Conservation (phyloP, 2,888 invertebrate genomes). For the Limenitis camilla region DNA sequence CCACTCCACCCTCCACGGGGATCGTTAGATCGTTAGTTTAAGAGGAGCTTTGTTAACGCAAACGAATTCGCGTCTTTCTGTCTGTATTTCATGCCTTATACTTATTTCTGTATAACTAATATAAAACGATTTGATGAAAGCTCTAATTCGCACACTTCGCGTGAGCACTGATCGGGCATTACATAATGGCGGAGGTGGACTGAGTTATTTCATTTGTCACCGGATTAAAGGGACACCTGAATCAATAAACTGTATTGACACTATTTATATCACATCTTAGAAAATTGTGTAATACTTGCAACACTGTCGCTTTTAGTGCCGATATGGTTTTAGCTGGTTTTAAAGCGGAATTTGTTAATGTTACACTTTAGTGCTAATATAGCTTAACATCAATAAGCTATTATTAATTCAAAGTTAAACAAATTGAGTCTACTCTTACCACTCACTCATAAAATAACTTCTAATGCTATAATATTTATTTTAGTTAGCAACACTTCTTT, state of each 20-base stretch:
- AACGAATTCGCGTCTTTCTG: too few species aligned
- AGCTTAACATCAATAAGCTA: too few species aligned
- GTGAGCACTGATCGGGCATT: conserved; percentile 10
- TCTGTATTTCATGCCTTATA: too few species aligned
- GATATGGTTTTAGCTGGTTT: not conserved
- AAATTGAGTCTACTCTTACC: too few species aligned
- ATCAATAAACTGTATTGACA: conserved; percentile 20
- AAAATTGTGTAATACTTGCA: conserved; percentile 17
- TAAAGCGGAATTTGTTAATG: not conserved
- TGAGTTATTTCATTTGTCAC: conserved; percentile 25
- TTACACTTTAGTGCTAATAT: not conserved
- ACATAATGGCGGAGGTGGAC: conserved; percentile 17
- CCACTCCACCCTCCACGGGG: too few species aligned
- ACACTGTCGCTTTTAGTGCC: conserved; percentile 9
- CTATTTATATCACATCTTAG: conserved; percentile 19
- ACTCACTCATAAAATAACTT: too few species aligned
- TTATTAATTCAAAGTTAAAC: too few species aligned
- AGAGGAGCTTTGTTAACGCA: too few species aligned
- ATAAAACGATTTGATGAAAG: conserved; percentile 7
- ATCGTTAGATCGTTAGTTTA: too few species aligned
- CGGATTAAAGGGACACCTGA: conserved; percentile 21
- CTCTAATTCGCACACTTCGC: conserved; percentile 4
- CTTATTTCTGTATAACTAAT: not conserved
- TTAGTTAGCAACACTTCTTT: too few species aligned
- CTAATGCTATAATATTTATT: too few species aligned